Base-by-base conservation (phyloP, 2,113 vertebrate species). In the Dascyllus trimaculatus region DNA sequence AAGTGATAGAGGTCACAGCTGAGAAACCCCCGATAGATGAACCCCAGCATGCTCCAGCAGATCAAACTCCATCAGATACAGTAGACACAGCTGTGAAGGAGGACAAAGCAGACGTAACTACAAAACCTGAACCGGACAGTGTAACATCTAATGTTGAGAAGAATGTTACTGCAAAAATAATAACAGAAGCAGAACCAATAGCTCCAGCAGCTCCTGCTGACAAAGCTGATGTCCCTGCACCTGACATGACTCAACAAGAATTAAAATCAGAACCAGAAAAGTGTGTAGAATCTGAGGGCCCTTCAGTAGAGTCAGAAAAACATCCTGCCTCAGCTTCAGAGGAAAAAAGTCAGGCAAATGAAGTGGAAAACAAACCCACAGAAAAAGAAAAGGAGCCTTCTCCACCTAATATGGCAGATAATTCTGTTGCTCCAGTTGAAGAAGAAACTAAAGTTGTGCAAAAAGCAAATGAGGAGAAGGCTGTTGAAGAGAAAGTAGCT, bases 1-100 rank as follows among this genome's bases (percentile, higher is more conserved):
- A 63, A 61, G 51, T 26, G 54, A n/a, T 13, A 53, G 60, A 53
- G 1, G 14, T 21, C 56, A 19, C n/a, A 56, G 18, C 4, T 43
- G 40, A 91, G 35, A 49, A 73, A 71, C 11, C 73, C 40, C 58
- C 67, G 14, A 43, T 66, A 69, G 58, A 69, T 45, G 62, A 85
- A 57, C 0, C 46, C 13, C 56, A 73, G 67, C 2, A 56, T 38
- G 1, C 53, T 11, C 9, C 19, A 53, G 25, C 54, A 70, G 29
- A 10, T 52, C 69, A 85, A 53, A 71, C 22, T 52, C 3, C 32
- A 26, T 17, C 69, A 70, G 32, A 22, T n/a, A 43, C 18, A 60
- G 49, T 25, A 18, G 59, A 76, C 17, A 24, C 24, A 6, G 35
- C 18, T 51, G 18, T 57, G 3, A 52, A 63, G 24, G n/a, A 61